Base-by-base conservation (phyloP, 2,888 invertebrate genomes). In the Tetranychus piercei region DNA sequence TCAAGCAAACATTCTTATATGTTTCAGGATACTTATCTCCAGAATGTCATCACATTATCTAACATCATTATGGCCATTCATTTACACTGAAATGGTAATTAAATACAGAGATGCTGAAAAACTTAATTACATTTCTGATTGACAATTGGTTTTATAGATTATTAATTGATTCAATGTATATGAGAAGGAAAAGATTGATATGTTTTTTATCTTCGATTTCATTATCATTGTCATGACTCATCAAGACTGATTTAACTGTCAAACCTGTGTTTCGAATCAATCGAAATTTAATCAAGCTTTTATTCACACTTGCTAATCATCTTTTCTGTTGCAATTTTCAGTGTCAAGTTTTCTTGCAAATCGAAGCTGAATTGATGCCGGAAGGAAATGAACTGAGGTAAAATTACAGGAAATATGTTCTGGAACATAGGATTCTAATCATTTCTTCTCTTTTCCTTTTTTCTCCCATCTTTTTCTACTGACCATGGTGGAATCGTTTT, bases 11-110 rank as follows among this genome's bases (percentile, higher is more conserved):
- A 91, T 94, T 65, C 91, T 94, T 82, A 84, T 91, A 69, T 92
- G 92, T 82, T 92, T 92, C 82, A 88, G 93, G 55, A 92, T 93
- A 5, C 85, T 94, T 72, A 84, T 94, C 69, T 83, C 93, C 77
- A 85, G 92, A 78, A 90, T 93, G 87, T 90, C 91, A 1, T 88
- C 90, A 0, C 87, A 89, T 78, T 89, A 91, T 80, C 88, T 94
- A 9, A 90, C 90, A 18, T 91, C 91, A 0, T 84, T 94, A 74
- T 94, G 94, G 94, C 93, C 93, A 8, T 89, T 90, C 73, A 90
- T 94, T 80, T 90, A 94, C 78, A 90, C 91, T 73, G 93, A 94
- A 85, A 87, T 93, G 86, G 89, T 86, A 77, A 77, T 79, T 44
- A 34, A 34, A 34, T 34, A 4, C 34, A 34, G 34, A 34, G 34